These are phyloP conservation scores for Hydrolagus affinis DNA, from an alignment of 2,113 vertebrate species.

Conservation along the genomic window DNA sequence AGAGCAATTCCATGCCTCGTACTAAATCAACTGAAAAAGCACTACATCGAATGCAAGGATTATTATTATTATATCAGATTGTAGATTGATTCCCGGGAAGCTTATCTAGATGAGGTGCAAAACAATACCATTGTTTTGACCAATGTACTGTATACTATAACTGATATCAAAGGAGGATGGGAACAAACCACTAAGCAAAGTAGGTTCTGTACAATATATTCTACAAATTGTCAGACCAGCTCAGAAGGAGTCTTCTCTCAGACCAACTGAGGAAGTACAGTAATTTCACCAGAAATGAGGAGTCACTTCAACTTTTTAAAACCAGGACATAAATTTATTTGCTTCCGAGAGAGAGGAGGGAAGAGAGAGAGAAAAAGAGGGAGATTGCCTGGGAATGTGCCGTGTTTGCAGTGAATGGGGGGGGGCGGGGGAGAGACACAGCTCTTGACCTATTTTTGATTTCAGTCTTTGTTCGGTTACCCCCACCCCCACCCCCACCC, in stretches of 20 bases:
- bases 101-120: not conserved
- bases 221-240: not conserved
- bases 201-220: no score
- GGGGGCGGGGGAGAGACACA: not conserved
- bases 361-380: no score
- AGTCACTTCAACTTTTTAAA: no score
- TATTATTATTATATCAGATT: no score
- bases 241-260: not conserved
- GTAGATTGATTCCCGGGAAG: not conserved
- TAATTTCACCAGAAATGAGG: not conserved
- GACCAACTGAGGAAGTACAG: not conserved
- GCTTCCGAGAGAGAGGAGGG: not conserved
- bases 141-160: not conserved
- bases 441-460: not conserved
- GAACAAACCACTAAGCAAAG: not conserved
- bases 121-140: no score
- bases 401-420: not conserved
- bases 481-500: no score
- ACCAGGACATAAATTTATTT: not conserved
- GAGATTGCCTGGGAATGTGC: not conserved
- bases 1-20: not conserved
- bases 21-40: no score
- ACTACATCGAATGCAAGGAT: no score
- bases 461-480: not conserved
- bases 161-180: not conserved